Evolutionary conservation across 1,140 invertebrate species (phyloP).

Genomic region (Orchesella cincta): DNA sequence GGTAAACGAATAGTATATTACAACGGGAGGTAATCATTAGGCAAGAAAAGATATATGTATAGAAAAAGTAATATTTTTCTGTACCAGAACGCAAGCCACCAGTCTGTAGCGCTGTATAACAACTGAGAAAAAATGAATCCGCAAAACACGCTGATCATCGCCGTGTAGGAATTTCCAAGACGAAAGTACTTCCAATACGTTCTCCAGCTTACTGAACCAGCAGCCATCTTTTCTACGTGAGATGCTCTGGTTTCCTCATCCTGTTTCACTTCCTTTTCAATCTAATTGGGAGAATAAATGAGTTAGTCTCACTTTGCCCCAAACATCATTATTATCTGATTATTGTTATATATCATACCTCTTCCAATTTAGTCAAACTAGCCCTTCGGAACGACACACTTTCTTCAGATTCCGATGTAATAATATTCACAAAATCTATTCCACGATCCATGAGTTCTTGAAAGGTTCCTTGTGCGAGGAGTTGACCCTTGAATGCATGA

Average conservation of each 20-base stretch:
- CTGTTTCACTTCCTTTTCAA: constrained; percentile 16
- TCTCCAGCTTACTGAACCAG: constrained; percentile 23
- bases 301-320: background rate
- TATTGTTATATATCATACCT: background rate
- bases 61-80: background rate
- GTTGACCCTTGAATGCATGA: constrained; percentile 53
- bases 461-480: constrained; percentile 63
- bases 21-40: too few relatives aligned
- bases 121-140: constrained; percentile 22
- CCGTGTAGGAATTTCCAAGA: background rate
- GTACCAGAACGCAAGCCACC: constrained; percentile 28
- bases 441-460: constrained; percentile 62
- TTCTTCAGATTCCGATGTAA: constrained; percentile 56
- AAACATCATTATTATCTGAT: background rate
- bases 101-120: constrained; percentile 2
- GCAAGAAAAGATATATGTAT: background rate
- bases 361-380: constrained; percentile 30
- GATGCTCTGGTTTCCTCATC: constrained; percentile 16
- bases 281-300: background rate
- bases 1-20: background rate
- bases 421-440: constrained; percentile 67
- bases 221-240: background rate
- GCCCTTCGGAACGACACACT: background rate
- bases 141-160: background rate
- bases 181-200: constrained; percentile 22